phyloP scores from a whole-genome alignment of 1,140 invertebrate species.

The Adoxophyes honmai region DNA sequence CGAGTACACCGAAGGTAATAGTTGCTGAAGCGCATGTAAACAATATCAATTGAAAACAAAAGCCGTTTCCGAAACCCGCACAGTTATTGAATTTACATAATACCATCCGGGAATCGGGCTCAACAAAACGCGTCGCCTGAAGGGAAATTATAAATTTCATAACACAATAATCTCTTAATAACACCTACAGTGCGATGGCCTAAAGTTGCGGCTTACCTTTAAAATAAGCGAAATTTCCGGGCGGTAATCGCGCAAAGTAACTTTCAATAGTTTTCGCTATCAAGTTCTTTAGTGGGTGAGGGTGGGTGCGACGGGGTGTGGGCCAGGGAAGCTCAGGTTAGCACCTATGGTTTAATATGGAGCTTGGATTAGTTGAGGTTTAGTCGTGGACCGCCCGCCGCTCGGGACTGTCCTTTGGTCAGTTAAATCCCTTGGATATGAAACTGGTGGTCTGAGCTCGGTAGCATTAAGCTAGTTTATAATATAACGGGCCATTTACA shows the following conservation, averaged over 20 bases:
- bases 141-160: constrained; percentile 52
- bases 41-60: constrained; percentile 36
- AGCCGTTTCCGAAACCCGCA: constrained; percentile 26
- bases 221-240: constrained; percentile 45
- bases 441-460: constrained; percentile 20
- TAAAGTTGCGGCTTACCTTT: constrained; percentile 40
- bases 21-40: neutral
- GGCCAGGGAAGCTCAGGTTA: constrained; percentile 54
- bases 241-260: constrained; percentile 55
- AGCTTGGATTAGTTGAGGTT: constrained; percentile 69
- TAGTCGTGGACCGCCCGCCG: constrained; percentile 39
- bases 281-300: constrained; percentile 35
- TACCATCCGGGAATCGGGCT: constrained; percentile 36
- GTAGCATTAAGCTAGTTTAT: constrained; percentile 14
- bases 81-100: constrained; percentile 57
- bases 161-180: constrained; percentile 58
- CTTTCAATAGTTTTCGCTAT: constrained; percentile 67
- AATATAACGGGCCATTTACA: constrained; percentile 1
- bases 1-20: neutral
- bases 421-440: constrained; percentile 57
- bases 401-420: constrained; percentile 47
- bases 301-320: constrained; percentile 17
- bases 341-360: constrained; percentile 64
- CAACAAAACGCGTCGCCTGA: constrained; percentile 38
- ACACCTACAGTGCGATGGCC: constrained; percentile 28